Percentiles rank a stretch among this genome's conserved stretches.
These are phyloP conservation scores for Gila orcuttii DNA, from an alignment of 2,113 vertebrate species.

Conservation along the genomic window DNA sequence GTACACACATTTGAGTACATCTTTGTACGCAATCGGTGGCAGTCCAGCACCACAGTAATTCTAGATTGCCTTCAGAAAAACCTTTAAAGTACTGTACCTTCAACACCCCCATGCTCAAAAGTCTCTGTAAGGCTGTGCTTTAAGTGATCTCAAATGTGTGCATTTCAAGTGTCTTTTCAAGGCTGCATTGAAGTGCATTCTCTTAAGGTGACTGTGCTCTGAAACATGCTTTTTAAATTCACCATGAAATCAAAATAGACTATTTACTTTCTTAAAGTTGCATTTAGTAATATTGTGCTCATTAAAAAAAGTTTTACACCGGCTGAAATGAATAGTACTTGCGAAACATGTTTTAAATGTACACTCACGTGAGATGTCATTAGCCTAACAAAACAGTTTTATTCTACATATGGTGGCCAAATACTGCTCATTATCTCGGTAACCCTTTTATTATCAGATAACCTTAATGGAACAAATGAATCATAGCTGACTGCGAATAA, in stretches of 20 bases:
- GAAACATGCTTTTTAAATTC: conserved; percentile 10
- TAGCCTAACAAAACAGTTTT: not conserved
- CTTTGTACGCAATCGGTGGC: not conserved
- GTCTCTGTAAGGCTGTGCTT: conserved; percentile 6
- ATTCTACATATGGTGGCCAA: not conserved
- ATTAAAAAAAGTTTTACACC: not conserved
- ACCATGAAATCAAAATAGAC: conserved; percentile 2
- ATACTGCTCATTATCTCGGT: not conserved
- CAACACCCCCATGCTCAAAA: conserved; percentile 14
- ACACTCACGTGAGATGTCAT: not conserved
- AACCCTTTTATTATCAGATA: conserved; percentile 5
- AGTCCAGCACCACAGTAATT: conserved; percentile 7
- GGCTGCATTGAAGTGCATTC: not conserved
- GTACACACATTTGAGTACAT: not conserved
- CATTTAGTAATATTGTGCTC: not conserved
- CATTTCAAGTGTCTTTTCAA: conserved; percentile 19
- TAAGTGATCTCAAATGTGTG: not conserved
- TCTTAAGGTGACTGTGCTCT: conserved; percentile 8
- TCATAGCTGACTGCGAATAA: not conserved
- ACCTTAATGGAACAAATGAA: not conserved
- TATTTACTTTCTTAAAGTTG: not conserved
- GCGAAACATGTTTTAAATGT: not conserved
- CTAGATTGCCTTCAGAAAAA: conserved; percentile 3
- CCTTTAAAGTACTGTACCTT: not conserved
- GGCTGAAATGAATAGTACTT: not conserved